A percentile compares a stretch with the other conserved stretches of the same genome.
Conservation (phyloP, 2,113 vertebrate genomes). For the Terrapene triunguis region DNA sequence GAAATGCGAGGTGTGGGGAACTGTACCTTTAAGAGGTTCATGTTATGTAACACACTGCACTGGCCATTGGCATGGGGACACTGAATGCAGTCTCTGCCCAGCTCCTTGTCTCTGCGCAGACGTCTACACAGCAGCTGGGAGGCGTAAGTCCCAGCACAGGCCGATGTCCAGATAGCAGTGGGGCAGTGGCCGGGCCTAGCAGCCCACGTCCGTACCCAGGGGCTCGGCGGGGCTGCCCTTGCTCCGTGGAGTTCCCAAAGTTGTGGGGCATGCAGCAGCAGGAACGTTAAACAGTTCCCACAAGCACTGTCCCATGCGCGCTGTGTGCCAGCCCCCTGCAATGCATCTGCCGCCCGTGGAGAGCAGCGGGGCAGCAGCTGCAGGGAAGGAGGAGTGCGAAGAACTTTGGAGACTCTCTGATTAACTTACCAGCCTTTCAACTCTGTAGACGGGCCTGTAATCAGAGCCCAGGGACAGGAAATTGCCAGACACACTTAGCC, state of each 20-base stretch:
- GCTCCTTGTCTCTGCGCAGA: background rate
- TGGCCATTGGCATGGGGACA: background rate
- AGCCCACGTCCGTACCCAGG: too few species aligned
- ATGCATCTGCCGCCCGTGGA: background rate
- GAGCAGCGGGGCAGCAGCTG: background rate
- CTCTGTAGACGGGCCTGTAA: background rate
- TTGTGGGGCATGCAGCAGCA: background rate
- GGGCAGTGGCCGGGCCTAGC: too few species aligned
- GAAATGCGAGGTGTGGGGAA: background rate
- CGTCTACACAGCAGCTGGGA: too few species aligned
- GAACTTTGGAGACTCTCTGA: background rate
- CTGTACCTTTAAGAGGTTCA: background rate
- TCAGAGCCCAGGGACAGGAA: background rate
- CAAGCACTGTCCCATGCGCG: background rate
- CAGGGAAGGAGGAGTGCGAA: background rate
- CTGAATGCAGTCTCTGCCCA: background rate
- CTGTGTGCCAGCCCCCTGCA: too few species aligned
- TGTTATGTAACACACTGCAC: background rate
- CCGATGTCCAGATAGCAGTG: background rate
- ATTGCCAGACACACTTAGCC: background rate
- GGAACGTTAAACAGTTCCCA: background rate
- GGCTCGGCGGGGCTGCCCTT: background rate
- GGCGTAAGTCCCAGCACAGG: too few species aligned
- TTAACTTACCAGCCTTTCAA: background rate
- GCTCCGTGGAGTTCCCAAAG: background rate